phyloP scores from a whole-genome alignment of 2,888 invertebrate genomes.

The Acronicta psi region DNA sequence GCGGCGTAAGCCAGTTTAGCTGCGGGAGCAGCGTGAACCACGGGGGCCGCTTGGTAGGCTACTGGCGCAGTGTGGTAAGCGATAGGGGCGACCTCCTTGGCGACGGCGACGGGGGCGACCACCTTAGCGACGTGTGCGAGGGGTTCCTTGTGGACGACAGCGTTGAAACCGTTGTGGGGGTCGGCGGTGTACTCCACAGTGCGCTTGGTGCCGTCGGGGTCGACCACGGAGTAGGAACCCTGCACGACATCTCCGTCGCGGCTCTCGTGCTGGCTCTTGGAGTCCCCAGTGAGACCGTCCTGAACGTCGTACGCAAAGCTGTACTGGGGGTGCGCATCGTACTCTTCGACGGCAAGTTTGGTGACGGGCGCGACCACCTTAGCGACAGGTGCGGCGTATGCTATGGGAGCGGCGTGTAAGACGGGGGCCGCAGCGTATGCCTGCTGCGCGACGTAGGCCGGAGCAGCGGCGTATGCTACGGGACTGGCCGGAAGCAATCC shows the following conservation, averaged over 20 bases:
- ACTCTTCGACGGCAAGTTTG: slow-evolving; percentile 70
- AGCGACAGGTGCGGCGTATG: slow-evolving; percentile 67
- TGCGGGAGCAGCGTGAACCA: slow-evolving; percentile 65
- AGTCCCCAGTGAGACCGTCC: slow-evolving; percentile 86
- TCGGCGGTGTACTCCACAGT: slow-evolving; percentile 87
- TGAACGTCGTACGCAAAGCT: slow-evolving; percentile 89
- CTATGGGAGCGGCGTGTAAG: slow-evolving; percentile 66
- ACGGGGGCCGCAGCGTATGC: slow-evolving; percentile 57
- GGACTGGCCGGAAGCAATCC: slow-evolving; percentile 73
- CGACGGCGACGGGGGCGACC: slow-evolving; percentile 61
- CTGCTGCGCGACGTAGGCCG: slow-evolving; percentile 57
- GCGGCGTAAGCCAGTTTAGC: slow-evolving; percentile 69
- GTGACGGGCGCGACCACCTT: slow-evolving; percentile 69
- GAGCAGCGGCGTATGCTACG: slow-evolving; percentile 66
- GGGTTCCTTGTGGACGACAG: slow-evolving; percentile 86
- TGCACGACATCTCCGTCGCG: slow-evolving; percentile 83
- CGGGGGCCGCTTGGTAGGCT: slow-evolving; percentile 88
- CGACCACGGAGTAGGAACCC: slow-evolving; percentile 88
- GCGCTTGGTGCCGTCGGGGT: slow-evolving; percentile 88
- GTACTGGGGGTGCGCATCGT: slow-evolving; percentile 78
- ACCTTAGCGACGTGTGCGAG: slow-evolving; percentile 71
- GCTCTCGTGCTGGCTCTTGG: slow-evolving; percentile 82
- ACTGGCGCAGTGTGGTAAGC: slow-evolving; percentile 60
- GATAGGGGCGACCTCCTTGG: slow-evolving; percentile 55
- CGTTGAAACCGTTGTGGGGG: slow-evolving; percentile 87